These are phyloP conservation scores for Patagioenas fasciata DNA, from an alignment of 2,113 vertebrate species.

Conservation along the genomic window DNA sequence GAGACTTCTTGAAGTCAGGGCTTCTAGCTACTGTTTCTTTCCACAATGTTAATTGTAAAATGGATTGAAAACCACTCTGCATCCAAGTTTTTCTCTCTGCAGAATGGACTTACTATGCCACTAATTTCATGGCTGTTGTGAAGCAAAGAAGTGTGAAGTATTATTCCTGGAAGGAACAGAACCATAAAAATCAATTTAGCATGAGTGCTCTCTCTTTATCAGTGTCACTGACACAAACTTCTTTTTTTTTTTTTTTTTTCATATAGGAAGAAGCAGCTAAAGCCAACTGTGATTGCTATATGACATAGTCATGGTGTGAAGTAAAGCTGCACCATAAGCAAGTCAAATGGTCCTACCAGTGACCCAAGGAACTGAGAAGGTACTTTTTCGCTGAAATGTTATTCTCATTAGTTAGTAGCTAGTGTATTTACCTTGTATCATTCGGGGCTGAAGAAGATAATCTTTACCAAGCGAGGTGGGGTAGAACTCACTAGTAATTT, in stretches of 20 bases:
- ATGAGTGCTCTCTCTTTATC: not conserved
- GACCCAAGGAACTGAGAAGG: not conserved
- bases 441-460: not conserved
- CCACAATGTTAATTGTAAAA: not conserved
- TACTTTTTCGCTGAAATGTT: not conserved
- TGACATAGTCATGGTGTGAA: not conserved
- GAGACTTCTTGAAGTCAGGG: not conserved
- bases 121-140: conserved; percentile 33
- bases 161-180: conserved; percentile 5
- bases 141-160: conserved; percentile 17
- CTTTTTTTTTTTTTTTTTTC: not conserved
- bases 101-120: not conserved
- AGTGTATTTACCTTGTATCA: not conserved
- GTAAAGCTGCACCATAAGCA: not conserved
- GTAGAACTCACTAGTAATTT: not conserved
- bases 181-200: conserved; percentile 29
- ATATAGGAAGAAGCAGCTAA: not conserved
- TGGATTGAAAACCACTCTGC: not conserved
- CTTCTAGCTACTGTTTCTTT: not conserved
- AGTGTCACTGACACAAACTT: not conserved
- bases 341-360: not conserved
- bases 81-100: not conserved
- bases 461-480: not conserved
- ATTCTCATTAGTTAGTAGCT: not conserved
- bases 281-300: not conserved